Base-by-base conservation (phyloP, 2,888 invertebrate species). In the Helicoverpa assulta region DNA sequence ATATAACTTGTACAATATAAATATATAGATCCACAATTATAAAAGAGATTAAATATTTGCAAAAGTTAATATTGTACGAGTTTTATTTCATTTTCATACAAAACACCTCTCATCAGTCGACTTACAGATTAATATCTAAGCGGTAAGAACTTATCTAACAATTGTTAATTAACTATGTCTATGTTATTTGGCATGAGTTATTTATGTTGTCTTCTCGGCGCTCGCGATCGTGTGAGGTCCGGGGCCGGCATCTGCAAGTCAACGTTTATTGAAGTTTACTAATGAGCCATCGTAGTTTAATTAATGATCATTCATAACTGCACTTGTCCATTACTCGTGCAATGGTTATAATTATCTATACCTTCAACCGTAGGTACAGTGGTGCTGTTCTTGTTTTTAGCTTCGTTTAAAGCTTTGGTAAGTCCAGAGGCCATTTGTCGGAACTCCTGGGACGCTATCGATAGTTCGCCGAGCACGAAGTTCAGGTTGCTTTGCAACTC, bases 401-500 rank as follows among this genome's bases (percentile, higher is more conserved):
- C 96, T 82, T 97, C 96, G 79, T 97, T 97, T 64, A 98, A 89
- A 0, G 98, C 97, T 16, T 97, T 96, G 0, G 97, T 97, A 0
- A 98, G 94, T 0, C 98, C 98, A 0, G 95, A 93, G 89, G 98
- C 98, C 78, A 98, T 98, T 86, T 97, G 96, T 86, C 97, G 97
- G 92, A 98, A 98, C 91, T 99, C 98, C 82, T 98, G 98, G 1
- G 98, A 98, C 43, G 98, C 98, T 8, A 98, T 93, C 0, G 98
- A 97, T 68, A 98, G 92, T 67, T 97, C 96, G 7, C 98, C 98
- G 71, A 98, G 92, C 56, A 98, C 95, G 88, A 97, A 98, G 92
- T 99, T 98, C 73, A 99, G 95, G 90, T 98, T 98, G 63, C 97
- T 97, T 79, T 98, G 98, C 37, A 98, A 97, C 87, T 98, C 97